Percentiles rank a stretch among this genome's conserved stretches.
These are phyloP conservation scores for Muscina levida DNA, from an alignment of 2,888 invertebrate genomes.

Conservation along the genomic window DNA sequence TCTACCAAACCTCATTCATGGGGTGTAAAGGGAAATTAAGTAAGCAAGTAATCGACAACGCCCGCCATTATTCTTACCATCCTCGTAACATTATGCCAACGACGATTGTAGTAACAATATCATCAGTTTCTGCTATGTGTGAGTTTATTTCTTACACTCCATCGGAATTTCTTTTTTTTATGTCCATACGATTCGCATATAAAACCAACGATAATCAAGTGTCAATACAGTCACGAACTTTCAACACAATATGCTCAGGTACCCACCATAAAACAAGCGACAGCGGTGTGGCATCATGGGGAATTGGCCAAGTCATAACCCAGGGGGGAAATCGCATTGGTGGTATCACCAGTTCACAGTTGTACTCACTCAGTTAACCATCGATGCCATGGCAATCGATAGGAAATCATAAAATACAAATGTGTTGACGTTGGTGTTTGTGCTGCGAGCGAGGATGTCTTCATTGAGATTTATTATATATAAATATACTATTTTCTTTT, in stretches of 20 bases:
- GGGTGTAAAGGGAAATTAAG: too few relatives aligned
- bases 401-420: conserved; percentile 13
- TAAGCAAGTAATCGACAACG: too few relatives aligned
- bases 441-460: neutral
- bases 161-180: neutral
- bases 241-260: neutral
- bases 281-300: too few relatives aligned
- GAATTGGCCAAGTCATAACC: too few relatives aligned
- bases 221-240: conserved; percentile 45
- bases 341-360: too few relatives aligned
- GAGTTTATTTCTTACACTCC: conserved; percentile 7
- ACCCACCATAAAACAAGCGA: too few relatives aligned
- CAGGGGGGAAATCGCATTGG: too few relatives aligned
- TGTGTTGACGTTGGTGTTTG: too few relatives aligned
- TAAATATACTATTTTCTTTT: too few relatives aligned
- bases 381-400: neutral
- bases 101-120: neutral
- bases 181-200: neutral
- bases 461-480: conserved; percentile 24
- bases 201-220: conserved; percentile 17
- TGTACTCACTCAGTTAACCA: too few relatives aligned
- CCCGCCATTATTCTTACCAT: neutral
- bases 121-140: neutral
- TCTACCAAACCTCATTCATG: too few relatives aligned
- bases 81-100: neutral